Conservation (phyloP, 2,888 invertebrate species). For the Colostygia pectinataria region DNA sequence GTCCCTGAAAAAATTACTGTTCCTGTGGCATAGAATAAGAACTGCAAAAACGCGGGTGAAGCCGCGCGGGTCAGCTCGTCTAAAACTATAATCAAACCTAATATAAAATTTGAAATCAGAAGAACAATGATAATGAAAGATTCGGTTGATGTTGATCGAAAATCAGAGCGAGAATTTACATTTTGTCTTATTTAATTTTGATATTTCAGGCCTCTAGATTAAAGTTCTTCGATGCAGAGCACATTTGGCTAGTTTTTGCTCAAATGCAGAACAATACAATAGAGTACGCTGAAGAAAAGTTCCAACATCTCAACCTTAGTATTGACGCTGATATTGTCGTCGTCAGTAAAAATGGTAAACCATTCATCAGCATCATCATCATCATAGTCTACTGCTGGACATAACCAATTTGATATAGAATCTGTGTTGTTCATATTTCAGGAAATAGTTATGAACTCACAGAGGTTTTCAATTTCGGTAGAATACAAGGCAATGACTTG, state of each 20-base stretch:
- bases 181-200: background rate
- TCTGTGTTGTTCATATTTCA: conserved; percentile 39
- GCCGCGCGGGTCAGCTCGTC: too few relatives aligned
- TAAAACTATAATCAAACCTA: too few relatives aligned
- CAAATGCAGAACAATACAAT: conserved; percentile 13
- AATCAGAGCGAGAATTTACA: too few relatives aligned
- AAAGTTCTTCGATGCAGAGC: conserved; percentile 53
- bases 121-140: too few relatives aligned
- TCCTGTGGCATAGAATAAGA: too few relatives aligned
- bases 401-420: too few relatives aligned
- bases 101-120: too few relatives aligned
- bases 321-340: conserved; percentile 59
- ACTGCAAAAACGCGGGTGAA: too few relatives aligned
- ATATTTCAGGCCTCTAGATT: conserved; percentile 57
- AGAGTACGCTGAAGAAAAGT: conserved; percentile 36
- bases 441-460: conserved; percentile 46
- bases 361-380: background rate
- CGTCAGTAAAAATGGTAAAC: conserved; percentile 44
- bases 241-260: conserved; percentile 57
- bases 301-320: conserved; percentile 57
- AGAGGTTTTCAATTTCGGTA: conserved; percentile 69
- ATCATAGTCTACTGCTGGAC: too few relatives aligned
- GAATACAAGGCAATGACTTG: conserved; percentile 63
- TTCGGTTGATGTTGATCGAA: too few relatives aligned
- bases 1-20: too few relatives aligned